phyloP scores from a whole-genome alignment of 2,113 vertebrate genomes.

The Ictidomys tridecemlineatus region DNA sequence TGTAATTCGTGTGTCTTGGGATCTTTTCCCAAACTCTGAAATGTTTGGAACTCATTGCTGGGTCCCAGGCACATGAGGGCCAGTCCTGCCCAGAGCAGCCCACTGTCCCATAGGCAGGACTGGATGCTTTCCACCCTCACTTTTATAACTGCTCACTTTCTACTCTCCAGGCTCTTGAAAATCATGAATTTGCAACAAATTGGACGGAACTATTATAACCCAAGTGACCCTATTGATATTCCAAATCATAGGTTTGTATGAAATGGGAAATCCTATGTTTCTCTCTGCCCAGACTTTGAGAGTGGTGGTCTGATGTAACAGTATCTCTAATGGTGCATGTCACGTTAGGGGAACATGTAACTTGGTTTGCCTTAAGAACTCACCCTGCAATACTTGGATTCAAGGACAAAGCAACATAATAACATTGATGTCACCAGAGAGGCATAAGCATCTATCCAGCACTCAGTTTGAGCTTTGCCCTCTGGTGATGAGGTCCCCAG shows the following conservation, averaged over 20 bases:
- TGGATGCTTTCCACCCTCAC: fast-evolving
- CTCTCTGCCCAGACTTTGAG: background rate
- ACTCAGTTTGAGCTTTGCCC: background rate
- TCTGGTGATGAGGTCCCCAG: background rate
- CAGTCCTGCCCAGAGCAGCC: background rate
- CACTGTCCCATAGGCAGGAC: fast-evolving
- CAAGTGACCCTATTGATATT: slow-evolving; percentile 92
- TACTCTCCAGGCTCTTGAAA: slow-evolving; percentile 92
- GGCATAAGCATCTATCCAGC: no score
- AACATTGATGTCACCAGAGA: no score
- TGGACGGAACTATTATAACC: slow-evolving; percentile 96
- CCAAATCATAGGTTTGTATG: slow-evolving; percentile 92
- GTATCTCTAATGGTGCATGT: background rate
- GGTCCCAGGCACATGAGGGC: background rate
- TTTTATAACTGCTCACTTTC: background rate
- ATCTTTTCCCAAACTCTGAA: background rate
- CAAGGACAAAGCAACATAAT: no score
- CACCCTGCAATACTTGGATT: no score
- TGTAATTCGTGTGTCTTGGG: background rate
- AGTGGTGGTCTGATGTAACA: background rate
- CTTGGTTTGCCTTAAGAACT: background rate
- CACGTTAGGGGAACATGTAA: background rate
- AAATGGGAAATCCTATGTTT: fast-evolving
- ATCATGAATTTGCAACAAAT: slow-evolving; percentile 97
- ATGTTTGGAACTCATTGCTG: background rate